A percentile compares a stretch with the other conserved stretches of the same genome.
Evolutionary conservation across 2,113 vertebrate genomes (phyloP).

Genomic region (Rhombomys opimus): DNA sequence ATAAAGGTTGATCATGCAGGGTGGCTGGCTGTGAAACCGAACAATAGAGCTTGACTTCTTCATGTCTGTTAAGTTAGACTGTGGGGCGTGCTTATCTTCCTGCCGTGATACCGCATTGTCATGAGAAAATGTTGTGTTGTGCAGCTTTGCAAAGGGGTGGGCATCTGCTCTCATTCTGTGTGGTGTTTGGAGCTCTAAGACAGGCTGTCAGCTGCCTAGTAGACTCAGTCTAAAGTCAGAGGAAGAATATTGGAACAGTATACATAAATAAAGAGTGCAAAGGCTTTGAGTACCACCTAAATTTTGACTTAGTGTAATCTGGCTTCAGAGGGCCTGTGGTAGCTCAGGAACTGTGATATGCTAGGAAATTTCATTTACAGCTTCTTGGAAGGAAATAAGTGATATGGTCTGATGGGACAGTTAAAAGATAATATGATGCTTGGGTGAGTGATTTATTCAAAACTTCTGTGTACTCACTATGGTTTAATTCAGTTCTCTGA

Average conservation of each 20-base stretch:
- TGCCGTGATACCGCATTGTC: slow-evolving; percentile 77
- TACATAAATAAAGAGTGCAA: not conserved
- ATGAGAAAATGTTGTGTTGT: slow-evolving; percentile 79
- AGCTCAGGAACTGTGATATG: not conserved
- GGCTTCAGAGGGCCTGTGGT: not conserved
- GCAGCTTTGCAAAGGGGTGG: slow-evolving; percentile 55
- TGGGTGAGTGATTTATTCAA: slow-evolving; percentile 1
- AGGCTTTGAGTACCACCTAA: not conserved
- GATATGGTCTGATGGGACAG: not conserved
- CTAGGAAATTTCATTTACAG: not conserved
- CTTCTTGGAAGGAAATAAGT: slow-evolving; percentile 43
- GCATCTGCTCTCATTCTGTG: slow-evolving; percentile 14
- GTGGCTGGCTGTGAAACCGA: slow-evolving; percentile 79
- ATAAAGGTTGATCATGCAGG: slow-evolving; percentile 81
- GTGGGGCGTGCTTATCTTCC: slow-evolving; percentile 77
- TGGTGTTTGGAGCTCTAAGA: slow-evolving; percentile 47
- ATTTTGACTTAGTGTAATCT: not conserved
- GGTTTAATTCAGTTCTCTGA: slow-evolving; percentile 26
- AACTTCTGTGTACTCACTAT: not conserved
- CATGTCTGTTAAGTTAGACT: slow-evolving; percentile 79
- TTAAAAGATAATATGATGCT: not conserved
- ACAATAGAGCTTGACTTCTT: slow-evolving; percentile 80
- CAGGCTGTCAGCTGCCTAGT: not conserved
- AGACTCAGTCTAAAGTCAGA: slow-evolving; percentile 41
- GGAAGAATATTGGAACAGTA: slow-evolving; percentile 23